Percentiles rank a stretch among this genome's conserved stretches.
Evolutionary conservation across 2,797 vertebrate species (phyloP).

Genomic region (Microctenopoma steveboyesi): DNA sequence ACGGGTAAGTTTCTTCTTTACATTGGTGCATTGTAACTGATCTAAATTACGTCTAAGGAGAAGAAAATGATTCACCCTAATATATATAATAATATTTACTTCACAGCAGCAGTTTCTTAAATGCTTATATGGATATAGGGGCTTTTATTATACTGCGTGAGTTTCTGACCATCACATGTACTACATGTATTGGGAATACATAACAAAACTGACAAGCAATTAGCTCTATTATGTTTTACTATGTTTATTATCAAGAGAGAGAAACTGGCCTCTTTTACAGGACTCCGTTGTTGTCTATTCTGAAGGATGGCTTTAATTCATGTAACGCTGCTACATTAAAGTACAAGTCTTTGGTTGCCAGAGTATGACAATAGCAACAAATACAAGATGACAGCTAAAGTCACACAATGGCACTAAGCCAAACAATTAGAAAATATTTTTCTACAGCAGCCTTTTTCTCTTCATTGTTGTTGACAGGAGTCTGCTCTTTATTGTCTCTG

Average conservation of each 20-base stretch:
- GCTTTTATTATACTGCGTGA: conserved; percentile 57
- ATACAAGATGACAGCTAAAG: conserved; percentile 66
- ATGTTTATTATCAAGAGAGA: conserved; percentile 71
- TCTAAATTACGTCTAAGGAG: background rate
- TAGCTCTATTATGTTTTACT: conserved; percentile 73
- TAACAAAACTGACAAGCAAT: conserved; percentile 76
- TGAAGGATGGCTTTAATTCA: conserved; percentile 63
- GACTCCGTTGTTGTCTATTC: conserved; percentile 61
- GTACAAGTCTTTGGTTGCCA: conserved; percentile 59
- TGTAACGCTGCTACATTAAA: conserved; percentile 56
- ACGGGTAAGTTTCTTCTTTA: conserved; percentile 80
- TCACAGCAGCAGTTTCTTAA: conserved; percentile 17
- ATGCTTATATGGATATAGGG: conserved; percentile 37
- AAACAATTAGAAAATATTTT: conserved; percentile 70
- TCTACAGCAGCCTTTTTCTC: conserved; percentile 38
- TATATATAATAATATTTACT: too few relatives aligned
- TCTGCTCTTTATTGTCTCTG: conserved; percentile 61
- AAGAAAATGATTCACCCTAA: too few relatives aligned
- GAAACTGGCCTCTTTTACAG: conserved; percentile 56
- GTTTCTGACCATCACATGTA: conserved; percentile 48
- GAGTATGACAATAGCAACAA: conserved; percentile 63
- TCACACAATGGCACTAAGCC: conserved; percentile 53
- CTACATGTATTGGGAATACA: conserved; percentile 55
- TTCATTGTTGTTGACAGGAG: conserved; percentile 59
- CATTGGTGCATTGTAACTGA: background rate